Percentiles rank a stretch among this genome's conserved stretches.
Conservation (phyloP, 2,113 vertebrate genomes). For the human region GRCh38 chr5:2931501-2932000, state of each 20-base stretch:
- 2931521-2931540: background rate
- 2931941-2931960: background rate
- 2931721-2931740: background rate
- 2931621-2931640: background rate
- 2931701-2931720: background rate
- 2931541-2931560: background rate
- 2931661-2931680: background rate
- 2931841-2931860: background rate
- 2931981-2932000: background rate
- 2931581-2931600: background rate
- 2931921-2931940: background rate
- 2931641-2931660: background rate
- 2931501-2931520: background rate
- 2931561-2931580: too few species aligned
- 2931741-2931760: background rate
- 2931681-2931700: background rate
- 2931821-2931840: background rate
- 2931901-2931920: background rate
- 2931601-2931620: too few species aligned
- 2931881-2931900: background rate
- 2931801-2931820: background rate
- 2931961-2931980: background rate
- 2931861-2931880: background rate
- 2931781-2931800: background rate
- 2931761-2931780: background rate